phyloP scores from a whole-genome alignment of 2,113 vertebrate species.

The Heterocephalus glaber region DNA sequence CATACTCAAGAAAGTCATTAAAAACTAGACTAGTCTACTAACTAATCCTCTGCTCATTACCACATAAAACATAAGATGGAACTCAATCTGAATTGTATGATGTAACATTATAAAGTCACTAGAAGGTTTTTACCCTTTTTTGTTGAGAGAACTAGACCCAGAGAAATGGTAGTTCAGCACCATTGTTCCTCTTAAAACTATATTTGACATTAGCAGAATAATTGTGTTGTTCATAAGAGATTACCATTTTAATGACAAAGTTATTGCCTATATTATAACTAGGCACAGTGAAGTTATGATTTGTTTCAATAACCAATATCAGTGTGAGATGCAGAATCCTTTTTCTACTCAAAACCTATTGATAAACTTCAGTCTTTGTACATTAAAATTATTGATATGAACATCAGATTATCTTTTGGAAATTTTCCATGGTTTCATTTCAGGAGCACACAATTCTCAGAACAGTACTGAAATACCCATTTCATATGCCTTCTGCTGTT shows the following conservation, averaged over 20 bases:
- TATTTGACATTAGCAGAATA: neutral
- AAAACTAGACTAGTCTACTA: too few relatives aligned
- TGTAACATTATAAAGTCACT: neutral
- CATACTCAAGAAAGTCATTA: neutral
- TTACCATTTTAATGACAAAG: constrained; percentile 8
- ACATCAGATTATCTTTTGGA: neutral
- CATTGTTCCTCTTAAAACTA: neutral
- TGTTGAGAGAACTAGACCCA: neutral
- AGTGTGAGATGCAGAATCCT: neutral
- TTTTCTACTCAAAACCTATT: neutral
- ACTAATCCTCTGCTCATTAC: neutral
- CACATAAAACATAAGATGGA: neutral
- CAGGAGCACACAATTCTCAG: neutral
- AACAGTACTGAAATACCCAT: neutral
- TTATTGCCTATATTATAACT: neutral
- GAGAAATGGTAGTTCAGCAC: neutral
- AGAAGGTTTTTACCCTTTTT: neutral
- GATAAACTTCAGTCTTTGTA: neutral
- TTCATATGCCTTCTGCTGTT: neutral
- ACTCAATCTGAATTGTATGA: neutral
- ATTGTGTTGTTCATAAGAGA: neutral
- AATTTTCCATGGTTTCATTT: neutral
- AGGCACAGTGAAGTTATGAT: neutral
- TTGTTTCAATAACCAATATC: neutral
- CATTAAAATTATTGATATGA: neutral